phyloP scores from a whole-genome alignment of 2,888 invertebrate genomes.

The Spisula subtruncata region DNA sequence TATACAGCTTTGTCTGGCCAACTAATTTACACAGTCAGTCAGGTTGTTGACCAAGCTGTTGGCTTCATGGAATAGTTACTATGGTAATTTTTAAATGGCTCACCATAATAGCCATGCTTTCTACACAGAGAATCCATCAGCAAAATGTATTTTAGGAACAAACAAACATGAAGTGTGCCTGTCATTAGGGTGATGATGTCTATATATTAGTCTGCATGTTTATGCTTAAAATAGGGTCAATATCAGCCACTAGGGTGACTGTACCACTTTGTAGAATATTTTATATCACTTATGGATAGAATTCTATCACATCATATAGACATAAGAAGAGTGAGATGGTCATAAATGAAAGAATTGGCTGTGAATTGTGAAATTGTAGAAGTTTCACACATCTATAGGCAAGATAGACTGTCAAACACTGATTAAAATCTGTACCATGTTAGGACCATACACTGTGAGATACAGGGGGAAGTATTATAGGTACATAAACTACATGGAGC shows the following conservation, averaged over 20 bases:
- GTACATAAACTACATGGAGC: background rate
- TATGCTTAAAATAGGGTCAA: constrained; percentile 11
- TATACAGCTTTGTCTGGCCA: too few species aligned
- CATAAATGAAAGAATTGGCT: constrained; percentile 20
- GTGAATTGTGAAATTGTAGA: background rate
- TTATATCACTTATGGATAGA: background rate
- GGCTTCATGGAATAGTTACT: too few species aligned
- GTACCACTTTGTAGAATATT: background rate
- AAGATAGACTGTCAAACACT: constrained; percentile 5
- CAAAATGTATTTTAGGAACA: background rate
- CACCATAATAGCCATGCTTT: background rate
- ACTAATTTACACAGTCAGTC: too few species aligned
- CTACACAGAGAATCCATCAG: background rate
- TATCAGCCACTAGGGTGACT: background rate
- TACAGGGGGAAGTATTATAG: background rate
- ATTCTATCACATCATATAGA: background rate
- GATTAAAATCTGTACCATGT: constrained; percentile 26
- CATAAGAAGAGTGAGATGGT: background rate
- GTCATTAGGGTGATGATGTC: background rate
- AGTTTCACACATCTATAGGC: background rate
- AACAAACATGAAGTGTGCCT: constrained; percentile 11
- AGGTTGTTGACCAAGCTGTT: too few species aligned
- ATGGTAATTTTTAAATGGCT: background rate
- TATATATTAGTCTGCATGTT: constrained; percentile 18
- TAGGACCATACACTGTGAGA: background rate